Base-by-base conservation (phyloP, 1,140 invertebrate genomes). In the Lysiphlebus fabarum region DNA sequence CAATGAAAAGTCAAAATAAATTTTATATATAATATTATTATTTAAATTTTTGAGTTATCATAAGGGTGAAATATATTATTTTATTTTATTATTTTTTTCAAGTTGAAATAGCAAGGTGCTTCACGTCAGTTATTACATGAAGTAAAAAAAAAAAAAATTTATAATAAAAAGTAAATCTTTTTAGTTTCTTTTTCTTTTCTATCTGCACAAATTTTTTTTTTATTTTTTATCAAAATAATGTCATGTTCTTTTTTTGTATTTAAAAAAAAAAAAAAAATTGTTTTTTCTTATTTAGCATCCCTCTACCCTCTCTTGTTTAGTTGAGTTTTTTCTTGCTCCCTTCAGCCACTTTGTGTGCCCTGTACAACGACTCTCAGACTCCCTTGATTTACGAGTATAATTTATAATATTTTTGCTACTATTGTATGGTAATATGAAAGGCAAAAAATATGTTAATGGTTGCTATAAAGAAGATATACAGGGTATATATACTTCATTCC, bases 391-490 rank as follows among this genome's bases (percentile, higher is more conserved):
- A 75, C 73, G 69, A 66, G 69, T 68, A 71, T 73, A 74, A 77
- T 73, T 77, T 77, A 74, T 76, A 77, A 76, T 77, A 77, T 77
- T 77, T 77, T 75, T 72, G 70, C 74, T 74, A 73, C 74, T 77
- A 77, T 77, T 77, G 75, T 77, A 77, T 77, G 75, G 70, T 77
- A 77, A 77, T 77, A 70, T 68, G 70, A 67, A 68, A 64, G 65
- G 72, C 71, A 77, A 77, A 77, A 77, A 77, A 77, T 77, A 77
- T 76, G 75, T 76, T 77, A 77, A 77, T 77, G 74, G 75, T 73
- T 70, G 71, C 74, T 68, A 77, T 77, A 77, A 77, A 77, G 73
- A 72, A 77, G 72, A 77, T 77, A 76, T 77, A 77, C 71, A 71
- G 69, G 69, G 59, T 68, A 70, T 69, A 70, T 69, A 71, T 75